Evolutionary conservation across 2,113 vertebrate species (phyloP).

Genomic region (Pelecanoides urinatrix): DNA sequence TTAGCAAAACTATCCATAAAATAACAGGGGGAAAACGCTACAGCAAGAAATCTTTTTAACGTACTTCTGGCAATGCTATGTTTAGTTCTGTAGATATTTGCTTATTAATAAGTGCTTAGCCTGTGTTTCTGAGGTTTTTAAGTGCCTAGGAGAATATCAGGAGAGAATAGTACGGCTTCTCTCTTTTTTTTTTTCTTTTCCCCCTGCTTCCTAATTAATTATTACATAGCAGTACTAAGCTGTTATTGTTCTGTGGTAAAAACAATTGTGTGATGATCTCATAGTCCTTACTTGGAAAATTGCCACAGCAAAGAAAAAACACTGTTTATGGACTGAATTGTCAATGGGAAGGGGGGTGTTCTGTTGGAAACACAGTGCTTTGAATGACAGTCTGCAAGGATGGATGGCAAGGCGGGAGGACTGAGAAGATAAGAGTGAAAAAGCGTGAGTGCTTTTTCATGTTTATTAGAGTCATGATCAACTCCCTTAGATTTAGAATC

Average conservation of each 20-base stretch:
- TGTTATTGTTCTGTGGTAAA: constrained; percentile 12
- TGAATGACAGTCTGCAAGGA: neutral
- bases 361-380: neutral
- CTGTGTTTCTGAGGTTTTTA: neutral
- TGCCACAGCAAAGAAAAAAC: neutral
- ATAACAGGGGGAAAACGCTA: neutral
- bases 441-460: neutral
- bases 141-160: neutral
- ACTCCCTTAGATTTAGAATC: neutral
- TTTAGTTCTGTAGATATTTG: neutral
- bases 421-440: neutral
- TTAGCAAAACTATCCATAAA: neutral
- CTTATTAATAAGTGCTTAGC: neutral
- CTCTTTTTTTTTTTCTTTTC: neutral
- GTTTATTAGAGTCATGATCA: neutral
- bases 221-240: neutral
- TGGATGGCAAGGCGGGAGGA: neutral
- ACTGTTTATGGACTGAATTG: neutral
- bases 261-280: constrained; percentile 31
- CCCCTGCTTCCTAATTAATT: neutral
- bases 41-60: neutral
- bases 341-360: neutral
- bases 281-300: neutral
- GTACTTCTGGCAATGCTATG: neutral
- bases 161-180: neutral